Conservation (phyloP, 2,797 vertebrate species). For the Sebastes oblongus region DNA sequence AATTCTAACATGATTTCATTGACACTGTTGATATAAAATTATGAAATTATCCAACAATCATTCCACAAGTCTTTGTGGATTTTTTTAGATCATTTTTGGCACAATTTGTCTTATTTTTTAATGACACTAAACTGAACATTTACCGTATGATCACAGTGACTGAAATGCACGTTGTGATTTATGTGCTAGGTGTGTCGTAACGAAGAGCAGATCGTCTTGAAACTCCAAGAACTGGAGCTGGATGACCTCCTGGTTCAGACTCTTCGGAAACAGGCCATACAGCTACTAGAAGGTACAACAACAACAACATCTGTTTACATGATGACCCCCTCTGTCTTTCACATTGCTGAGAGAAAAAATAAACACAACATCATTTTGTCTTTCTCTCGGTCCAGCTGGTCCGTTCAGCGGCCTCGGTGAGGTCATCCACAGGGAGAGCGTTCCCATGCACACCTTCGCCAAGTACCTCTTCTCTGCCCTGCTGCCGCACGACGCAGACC, state of each 20-base stretch:
- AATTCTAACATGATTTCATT: neutral
- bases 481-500: conserved; percentile 93
- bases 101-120: too few relatives aligned
- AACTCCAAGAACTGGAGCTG: conserved; percentile 94
- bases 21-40: neutral
- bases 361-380: neutral
- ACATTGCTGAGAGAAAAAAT: too few relatives aligned
- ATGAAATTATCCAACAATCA: neutral
- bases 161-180: neutral
- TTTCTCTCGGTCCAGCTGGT: conserved; percentile 82
- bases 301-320: neutral
- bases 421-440: conserved; percentile 96
- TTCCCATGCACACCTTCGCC: conserved; percentile 99
- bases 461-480: conserved; percentile 98
- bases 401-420: conserved; percentile 97
- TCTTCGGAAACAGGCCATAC: conserved; percentile 91
- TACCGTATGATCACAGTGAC: neutral
- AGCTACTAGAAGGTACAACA: conserved; percentile 91
- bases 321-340: neutral
- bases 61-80: too few relatives aligned
- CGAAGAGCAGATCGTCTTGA: conserved; percentile 94
- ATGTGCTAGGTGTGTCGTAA: conserved; percentile 89
- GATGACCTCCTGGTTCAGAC: conserved; percentile 92
- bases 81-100: too few relatives aligned
- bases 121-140: neutral